Conservation (phyloP, 2,797 vertebrate genomes). For the Dipus sagitta region DNA sequence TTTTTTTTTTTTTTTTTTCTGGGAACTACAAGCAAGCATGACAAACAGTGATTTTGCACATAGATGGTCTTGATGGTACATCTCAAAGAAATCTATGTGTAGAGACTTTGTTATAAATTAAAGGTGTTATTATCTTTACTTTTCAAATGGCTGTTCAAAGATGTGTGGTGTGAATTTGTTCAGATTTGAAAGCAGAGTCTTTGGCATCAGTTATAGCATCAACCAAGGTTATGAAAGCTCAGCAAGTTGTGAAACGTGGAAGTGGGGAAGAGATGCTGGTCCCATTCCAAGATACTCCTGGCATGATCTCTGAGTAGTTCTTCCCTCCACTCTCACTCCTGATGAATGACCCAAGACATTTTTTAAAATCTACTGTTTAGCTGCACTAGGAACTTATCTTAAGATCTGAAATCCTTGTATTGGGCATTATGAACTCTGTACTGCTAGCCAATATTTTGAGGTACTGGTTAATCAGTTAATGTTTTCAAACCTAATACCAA, state of each 20-base stretch:
- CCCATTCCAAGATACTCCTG: no score
- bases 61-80: slow-evolving; percentile 98
- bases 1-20: no score
- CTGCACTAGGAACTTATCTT: slow-evolving; percentile 39
- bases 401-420: slow-evolving; percentile 1
- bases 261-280: slow-evolving; percentile 96
- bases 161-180: slow-evolving; percentile 98
- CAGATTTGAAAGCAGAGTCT: slow-evolving; percentile 98
- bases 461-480: slow-evolving; percentile 41
- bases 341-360: no score
- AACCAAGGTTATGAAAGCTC: slow-evolving; percentile 98
- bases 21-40: slow-evolving; percentile 97
- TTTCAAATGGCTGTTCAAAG: slow-evolving; percentile 99
- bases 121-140: slow-evolving; percentile 99
- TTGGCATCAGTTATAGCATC: slow-evolving; percentile 98
- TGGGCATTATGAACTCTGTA: not conserved
- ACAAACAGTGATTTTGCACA: slow-evolving; percentile 99
- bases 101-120: slow-evolving; percentile 98
- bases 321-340: no score
- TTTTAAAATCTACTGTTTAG: slow-evolving; percentile 6
- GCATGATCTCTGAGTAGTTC: no score
- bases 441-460: slow-evolving; percentile 49
- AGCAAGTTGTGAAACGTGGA: slow-evolving; percentile 97
- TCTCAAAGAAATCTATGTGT: slow-evolving; percentile 97
- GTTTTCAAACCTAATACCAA: not conserved